Evolutionary conservation across 2,113 vertebrate genomes (phyloP).

Genomic region (Lophochroa leadbeateri): DNA sequence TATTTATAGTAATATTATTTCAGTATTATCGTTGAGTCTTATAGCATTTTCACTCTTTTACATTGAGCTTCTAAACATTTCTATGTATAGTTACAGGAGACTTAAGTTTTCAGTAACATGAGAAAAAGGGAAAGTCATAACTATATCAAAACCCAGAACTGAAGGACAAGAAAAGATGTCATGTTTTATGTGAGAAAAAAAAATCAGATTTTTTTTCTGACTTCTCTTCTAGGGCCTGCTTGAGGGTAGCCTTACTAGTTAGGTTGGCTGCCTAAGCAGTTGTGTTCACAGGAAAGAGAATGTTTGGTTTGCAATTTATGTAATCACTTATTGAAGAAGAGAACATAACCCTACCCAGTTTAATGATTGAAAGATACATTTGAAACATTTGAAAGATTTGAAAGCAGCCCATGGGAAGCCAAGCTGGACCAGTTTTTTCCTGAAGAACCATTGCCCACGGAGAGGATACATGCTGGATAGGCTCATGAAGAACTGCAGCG

Average conservation of each 20-base stretch:
- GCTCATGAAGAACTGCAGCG: neutral
- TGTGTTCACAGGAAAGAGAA: neutral
- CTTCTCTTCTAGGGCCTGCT: neutral
- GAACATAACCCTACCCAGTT: neutral
- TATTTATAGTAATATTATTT: neutral
- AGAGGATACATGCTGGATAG: neutral
- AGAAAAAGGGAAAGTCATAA: neutral
- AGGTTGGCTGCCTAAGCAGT: neutral
- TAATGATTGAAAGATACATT: neutral
- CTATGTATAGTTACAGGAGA: neutral
- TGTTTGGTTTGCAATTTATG: neutral
- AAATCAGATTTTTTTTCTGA: neutral
- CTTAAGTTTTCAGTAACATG: neutral
- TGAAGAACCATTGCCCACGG: neutral
- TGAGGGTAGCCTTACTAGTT: neutral
- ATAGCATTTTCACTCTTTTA: neutral
- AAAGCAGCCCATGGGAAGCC: fast-evolving
- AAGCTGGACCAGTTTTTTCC: neutral
- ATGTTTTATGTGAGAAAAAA: neutral
- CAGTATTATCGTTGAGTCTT: neutral
- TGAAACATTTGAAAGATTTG: neutral
- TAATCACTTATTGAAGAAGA: neutral
- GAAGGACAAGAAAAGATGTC: neutral
- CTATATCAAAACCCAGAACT: neutral
- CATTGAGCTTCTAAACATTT: neutral